Evolutionary conservation across 2,888 invertebrate genomes (phyloP).

Genomic region (Auanema sp.): DNA sequence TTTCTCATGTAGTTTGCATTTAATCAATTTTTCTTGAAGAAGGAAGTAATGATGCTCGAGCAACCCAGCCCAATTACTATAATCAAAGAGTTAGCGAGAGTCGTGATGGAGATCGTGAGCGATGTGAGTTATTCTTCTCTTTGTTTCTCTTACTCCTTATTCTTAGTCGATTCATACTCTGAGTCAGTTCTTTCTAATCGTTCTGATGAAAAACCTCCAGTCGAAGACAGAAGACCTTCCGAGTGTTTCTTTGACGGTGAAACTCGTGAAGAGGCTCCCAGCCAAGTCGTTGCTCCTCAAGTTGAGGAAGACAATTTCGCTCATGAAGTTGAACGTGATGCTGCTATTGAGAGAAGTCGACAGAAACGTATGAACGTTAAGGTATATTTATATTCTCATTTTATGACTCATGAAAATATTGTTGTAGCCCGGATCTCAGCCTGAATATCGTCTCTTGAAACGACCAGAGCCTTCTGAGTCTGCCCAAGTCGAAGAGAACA

Average conservation of each 20-base stretch:
- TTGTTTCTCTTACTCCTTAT: background rate
- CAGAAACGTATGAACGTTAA: conserved; percentile 20
- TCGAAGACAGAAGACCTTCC: background rate
- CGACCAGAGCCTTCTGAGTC: conserved; percentile 30
- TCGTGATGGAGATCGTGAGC: background rate
- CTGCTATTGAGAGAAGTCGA: conserved; percentile 21
- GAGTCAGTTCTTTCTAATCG: background rate
- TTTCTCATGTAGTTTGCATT: background rate
- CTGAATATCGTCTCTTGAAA: conserved; percentile 39
- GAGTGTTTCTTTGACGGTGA: conserved; percentile 2
- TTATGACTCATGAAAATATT: background rate
- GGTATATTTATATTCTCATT: conserved; percentile 6
- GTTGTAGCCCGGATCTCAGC: conserved; percentile 6
- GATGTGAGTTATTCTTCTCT: background rate
- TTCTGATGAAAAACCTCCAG: background rate
- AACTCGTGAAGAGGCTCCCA: background rate
- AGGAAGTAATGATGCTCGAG: conserved; percentile 30
- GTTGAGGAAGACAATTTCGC: background rate
- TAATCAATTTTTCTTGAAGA: conserved; percentile 13
- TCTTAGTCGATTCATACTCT: background rate
- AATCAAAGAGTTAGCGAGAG: conserved; percentile 12
- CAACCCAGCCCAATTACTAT: conserved; percentile 17
- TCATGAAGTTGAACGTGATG: conserved; percentile 14
- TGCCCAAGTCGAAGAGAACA: conserved; percentile 28
- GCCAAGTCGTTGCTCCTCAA: background rate